Evolutionary conservation across 2,888 invertebrate species (phyloP).

Genomic region (Caenorhabditis becei): DNA sequence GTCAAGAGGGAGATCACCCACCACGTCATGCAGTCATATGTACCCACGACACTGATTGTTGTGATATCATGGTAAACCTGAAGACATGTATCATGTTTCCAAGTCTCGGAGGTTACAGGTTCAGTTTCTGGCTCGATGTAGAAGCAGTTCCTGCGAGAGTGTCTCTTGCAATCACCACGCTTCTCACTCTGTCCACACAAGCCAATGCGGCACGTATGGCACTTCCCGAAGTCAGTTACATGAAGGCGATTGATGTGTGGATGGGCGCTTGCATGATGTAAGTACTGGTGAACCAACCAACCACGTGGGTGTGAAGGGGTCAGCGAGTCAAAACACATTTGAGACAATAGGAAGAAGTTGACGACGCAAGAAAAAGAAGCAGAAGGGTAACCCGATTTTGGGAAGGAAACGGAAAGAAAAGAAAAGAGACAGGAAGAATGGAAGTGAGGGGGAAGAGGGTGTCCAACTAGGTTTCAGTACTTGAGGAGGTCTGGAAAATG

Average conservation of each 20-base stretch:
- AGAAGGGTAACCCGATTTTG: constrained; percentile 45
- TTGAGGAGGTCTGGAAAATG: background rate
- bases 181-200: constrained; percentile 81
- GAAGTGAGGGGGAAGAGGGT: background rate
- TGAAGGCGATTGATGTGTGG: constrained; percentile 79
- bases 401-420: background rate
- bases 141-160: constrained; percentile 84
- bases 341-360: constrained; percentile 40
- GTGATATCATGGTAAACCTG: constrained; percentile 71
- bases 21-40: constrained; percentile 84
- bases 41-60: constrained; percentile 84
- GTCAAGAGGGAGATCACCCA: constrained; percentile 84
- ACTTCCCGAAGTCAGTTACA: constrained; percentile 78
- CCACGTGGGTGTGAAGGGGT: constrained; percentile 35
- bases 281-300: constrained; percentile 46
- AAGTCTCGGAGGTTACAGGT: constrained; percentile 82
- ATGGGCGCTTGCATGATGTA: constrained; percentile 78
- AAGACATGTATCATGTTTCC: background rate
- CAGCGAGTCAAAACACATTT: constrained; percentile 45
- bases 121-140: constrained; percentile 85
- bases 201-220: constrained; percentile 80
- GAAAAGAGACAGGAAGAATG: background rate
- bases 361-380: constrained; percentile 15
- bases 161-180: constrained; percentile 80
- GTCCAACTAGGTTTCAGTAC: constrained; percentile 4